These are phyloP conservation scores for Hylia prasina DNA, from an alignment of 2,113 vertebrate species.

Conservation along the genomic window DNA sequence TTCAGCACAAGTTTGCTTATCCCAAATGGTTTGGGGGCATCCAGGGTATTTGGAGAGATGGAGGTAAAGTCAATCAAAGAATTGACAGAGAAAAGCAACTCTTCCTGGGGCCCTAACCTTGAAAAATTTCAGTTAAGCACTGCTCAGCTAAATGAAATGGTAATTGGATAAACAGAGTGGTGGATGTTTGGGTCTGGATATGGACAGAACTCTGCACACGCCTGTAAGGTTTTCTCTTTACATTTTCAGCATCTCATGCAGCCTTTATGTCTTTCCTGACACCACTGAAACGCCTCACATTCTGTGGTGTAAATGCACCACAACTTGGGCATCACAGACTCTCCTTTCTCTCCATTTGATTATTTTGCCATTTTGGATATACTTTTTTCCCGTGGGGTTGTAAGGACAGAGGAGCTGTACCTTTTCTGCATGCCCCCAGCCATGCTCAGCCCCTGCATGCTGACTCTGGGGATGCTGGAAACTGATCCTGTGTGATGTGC, in stretches of 20 bases:
- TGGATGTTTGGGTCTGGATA: background rate
- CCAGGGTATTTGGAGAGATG: background rate
- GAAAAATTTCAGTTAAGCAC: slow-evolving; percentile 19
- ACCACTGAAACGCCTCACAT: rapidly evolving
- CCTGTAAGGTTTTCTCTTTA: background rate
- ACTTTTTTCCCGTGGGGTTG: background rate
- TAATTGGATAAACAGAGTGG: slow-evolving; percentile 30
- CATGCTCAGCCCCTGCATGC: background rate
- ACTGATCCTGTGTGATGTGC: background rate
- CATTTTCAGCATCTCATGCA: background rate
- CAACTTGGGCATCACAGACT: background rate
- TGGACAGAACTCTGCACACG: background rate
- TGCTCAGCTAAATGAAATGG: background rate
- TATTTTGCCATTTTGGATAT: background rate
- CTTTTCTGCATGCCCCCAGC: background rate
- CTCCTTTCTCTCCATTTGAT: background rate
- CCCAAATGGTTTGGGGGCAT: slow-evolving; percentile 22
- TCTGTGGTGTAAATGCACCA: background rate
- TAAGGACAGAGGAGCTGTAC: background rate
- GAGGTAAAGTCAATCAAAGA: slow-evolving; percentile 25
- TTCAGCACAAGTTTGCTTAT: background rate
- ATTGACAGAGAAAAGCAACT: background rate
- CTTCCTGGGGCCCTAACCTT: slow-evolving; percentile 24
- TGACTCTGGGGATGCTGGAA: background rate
- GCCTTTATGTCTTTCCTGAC: background rate